phyloP scores from a whole-genome alignment of 1,140 invertebrate genomes.

The Arion vulgaris region DNA sequence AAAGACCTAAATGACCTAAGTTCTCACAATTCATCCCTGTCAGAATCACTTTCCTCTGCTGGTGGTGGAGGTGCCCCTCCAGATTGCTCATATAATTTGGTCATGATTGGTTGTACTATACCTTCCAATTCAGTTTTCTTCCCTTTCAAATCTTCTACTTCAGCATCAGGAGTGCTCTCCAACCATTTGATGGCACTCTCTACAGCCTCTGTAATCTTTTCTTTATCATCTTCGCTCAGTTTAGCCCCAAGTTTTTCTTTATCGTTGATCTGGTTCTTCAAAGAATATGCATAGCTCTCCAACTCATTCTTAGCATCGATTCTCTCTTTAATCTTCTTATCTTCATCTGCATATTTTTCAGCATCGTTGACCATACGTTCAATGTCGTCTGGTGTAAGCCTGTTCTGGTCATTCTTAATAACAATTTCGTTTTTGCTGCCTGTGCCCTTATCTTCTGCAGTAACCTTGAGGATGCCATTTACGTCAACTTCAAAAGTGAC shows the following conservation, averaged over 20 bases:
- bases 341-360: conserved; percentile 64
- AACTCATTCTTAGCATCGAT: conserved; percentile 91
- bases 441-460: conserved; percentile 98
- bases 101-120: conserved; percentile 96
- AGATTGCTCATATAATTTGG: conserved; percentile 93
- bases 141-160: conserved; percentile 93
- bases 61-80: conserved; percentile 71
- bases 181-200: conserved; percentile 99
- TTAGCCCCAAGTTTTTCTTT: conserved; percentile 96
- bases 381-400: conserved; percentile 93
- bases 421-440: conserved; percentile 99
- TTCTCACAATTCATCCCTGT: conserved; percentile 2
- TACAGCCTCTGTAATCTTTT: conserved; percentile 94
- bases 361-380: conserved; percentile 90
- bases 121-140: conserved; percentile 98
- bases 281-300: conserved; percentile 97
- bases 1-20: background rate
- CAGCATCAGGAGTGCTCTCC: conserved; percentile 94
- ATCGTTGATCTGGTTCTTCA: conserved; percentile 97
- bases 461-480: conserved; percentile 93
- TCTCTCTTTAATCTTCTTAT: conserved; percentile 82
- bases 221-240: conserved; percentile 90
- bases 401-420: conserved; percentile 98
- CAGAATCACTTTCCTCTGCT: conserved; percentile 32
- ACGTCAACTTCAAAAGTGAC: conserved; percentile 99